Percentiles rank a stretch among this genome's conserved stretches.
These are phyloP conservation scores for Drosophila dunni DNA, from an alignment of 1,140 invertebrate species.

Conservation along the genomic window DNA sequence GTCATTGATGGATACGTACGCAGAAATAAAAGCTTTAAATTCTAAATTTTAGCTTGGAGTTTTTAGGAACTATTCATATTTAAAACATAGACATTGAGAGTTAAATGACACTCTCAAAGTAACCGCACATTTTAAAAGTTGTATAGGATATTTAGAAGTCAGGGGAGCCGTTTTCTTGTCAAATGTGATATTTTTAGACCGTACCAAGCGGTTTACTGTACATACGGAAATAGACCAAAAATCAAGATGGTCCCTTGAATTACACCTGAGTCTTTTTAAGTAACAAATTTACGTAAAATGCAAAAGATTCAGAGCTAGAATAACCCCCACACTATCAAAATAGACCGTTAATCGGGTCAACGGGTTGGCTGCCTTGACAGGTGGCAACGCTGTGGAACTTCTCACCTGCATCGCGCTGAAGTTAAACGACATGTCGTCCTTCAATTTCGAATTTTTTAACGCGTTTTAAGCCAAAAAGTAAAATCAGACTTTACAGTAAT, in stretches of 20 bases:
- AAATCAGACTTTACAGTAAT: neutral
- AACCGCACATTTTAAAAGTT: neutral
- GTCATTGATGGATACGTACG: no score
- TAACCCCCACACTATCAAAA: no score
- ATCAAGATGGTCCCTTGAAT: constrained; percentile 14
- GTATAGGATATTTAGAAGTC: constrained; percentile 19
- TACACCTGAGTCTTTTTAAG: neutral
- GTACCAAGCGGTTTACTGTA: neutral
- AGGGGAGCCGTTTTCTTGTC: neutral
- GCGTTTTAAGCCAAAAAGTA: neutral
- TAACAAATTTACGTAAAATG: neutral
- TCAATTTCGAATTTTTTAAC: constrained; percentile 34
- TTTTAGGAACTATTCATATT: no score
- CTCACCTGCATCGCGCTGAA: constrained; percentile 66
- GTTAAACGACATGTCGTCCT: constrained; percentile 46
- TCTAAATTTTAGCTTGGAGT: no score
- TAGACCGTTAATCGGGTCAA: no score
- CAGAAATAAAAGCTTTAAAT: no score
- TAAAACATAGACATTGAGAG: no score
- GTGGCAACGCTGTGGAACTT: constrained; percentile 17
- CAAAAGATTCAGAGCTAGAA: neutral
- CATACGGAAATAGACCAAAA: constrained; percentile 4
- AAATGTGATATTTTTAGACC: constrained; percentile 6
- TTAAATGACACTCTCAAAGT: neutral
- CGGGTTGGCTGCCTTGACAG: neutral